Conservation (phyloP, 2,797 vertebrate species). For the Pipistrellus nathusii region DNA sequence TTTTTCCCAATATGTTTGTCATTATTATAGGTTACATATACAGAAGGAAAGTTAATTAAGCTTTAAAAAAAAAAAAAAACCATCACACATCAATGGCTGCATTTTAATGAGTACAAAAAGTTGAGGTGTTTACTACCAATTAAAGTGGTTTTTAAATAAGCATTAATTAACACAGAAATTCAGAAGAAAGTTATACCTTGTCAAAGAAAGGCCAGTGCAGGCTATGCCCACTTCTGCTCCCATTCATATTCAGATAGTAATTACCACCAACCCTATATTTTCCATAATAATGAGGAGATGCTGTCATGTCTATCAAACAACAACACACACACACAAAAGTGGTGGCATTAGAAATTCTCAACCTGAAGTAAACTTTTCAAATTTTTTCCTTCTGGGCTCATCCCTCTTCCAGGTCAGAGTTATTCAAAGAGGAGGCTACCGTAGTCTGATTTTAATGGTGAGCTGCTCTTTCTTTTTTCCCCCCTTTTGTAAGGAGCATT, state of each 20-base stretch:
- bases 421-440: slow-evolving; percentile 31
- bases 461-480: background rate
- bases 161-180: slow-evolving; percentile 94
- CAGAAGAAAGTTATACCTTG: slow-evolving; percentile 95
- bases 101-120: slow-evolving; percentile 93
- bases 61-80: slow-evolving; percentile 90
- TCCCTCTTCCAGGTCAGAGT: slow-evolving; percentile 61
- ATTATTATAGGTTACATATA: slow-evolving; percentile 92
- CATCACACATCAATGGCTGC: slow-evolving; percentile 92
- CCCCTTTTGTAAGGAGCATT: background rate
- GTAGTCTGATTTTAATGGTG: background rate
- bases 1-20: slow-evolving; percentile 87
- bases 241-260: slow-evolving; percentile 94
- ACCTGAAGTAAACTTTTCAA: slow-evolving; percentile 87
- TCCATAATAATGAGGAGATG: slow-evolving; percentile 94
- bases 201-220: slow-evolving; percentile 93
- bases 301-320: slow-evolving; percentile 93
- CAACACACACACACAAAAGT: slow-evolving; percentile 84
- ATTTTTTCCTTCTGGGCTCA: slow-evolving; percentile 72
- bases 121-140: slow-evolving; percentile 95
- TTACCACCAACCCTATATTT: slow-evolving; percentile 95
- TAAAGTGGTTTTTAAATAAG: slow-evolving; percentile 93
- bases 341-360: slow-evolving; percentile 85
- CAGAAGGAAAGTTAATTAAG: slow-evolving; percentile 92
- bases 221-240: slow-evolving; percentile 92